Evolutionary conservation across 2,113 vertebrate species (phyloP), one percentile per base, ranked within the genome.

Genomic region (Triplophysa tibetana): DNA sequence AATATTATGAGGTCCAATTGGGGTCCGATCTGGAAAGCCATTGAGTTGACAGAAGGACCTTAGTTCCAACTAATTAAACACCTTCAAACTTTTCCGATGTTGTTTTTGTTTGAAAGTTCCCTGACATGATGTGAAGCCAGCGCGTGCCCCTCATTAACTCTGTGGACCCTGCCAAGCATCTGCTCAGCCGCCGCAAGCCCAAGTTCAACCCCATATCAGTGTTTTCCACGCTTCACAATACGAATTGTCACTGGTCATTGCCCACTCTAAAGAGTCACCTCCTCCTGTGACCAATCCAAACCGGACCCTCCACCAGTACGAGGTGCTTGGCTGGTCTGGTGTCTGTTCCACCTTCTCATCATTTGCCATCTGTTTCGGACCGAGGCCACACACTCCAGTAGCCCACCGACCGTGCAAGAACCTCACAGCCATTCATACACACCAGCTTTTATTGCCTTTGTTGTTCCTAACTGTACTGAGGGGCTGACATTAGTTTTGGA

Each of bases 351-450:
- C 82, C 88, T 83, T 87, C 69, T 24, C 77, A 21, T 81, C 65
- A 63, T 88, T 81, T 81, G 85, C 91, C 90, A 88, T 93, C 91
- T 91, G 90, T 90, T 88, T 85, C 86, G 86, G 88, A 86, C 87
- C 54, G 74, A 78, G 85, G 87, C 72, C 84, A 80, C 88, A 79
- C 81, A 84, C 88, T 88, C 78, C 89, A 77, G 67, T 61, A 82
- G 80, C 88, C 82, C 86, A 85, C 83, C 88, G n/a, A 81, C 84
- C 85, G 82, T 91, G 90, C 92, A 91, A 92, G 90, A 89, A 87
- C 81, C 77, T 70, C 83, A 78, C 84, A 85, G 82, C 77, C 88
- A 86, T 88, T 84, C 77, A 87, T 73, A 65, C 81, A 77, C 23
- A 43, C 54, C 85, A 87, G 86, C 76, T 87, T 85, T 41, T 0